Evolutionary conservation across 2,797 vertebrate genomes (phyloP).

Genomic region (Poecilia gillii): DNA sequence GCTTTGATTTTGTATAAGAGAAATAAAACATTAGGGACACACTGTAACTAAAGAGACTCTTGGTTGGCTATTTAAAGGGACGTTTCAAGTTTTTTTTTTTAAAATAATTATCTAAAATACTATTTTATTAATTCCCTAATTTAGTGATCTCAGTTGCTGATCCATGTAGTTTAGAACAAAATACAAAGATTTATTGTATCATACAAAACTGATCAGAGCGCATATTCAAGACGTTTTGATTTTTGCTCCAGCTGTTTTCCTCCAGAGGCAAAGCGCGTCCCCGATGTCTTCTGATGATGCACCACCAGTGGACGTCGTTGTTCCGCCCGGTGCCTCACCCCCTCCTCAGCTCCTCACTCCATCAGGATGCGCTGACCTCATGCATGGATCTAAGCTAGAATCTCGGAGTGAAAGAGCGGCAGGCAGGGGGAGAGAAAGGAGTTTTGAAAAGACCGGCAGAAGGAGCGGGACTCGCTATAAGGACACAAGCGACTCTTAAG

Average conservation of each 20-base stretch:
- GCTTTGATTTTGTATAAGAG: neutral
- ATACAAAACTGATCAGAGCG: neutral
- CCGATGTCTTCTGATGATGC: slow-evolving; percentile 68
- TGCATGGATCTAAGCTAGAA: slow-evolving; percentile 72
- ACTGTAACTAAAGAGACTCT: neutral
- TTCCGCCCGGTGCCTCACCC: slow-evolving; percentile 81
- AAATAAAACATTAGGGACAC: neutral
- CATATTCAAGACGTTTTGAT: neutral
- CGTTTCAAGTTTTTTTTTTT: neutral
- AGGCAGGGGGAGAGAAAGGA: slow-evolving; percentile 40
- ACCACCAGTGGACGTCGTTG: slow-evolving; percentile 89
- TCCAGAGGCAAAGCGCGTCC: neutral
- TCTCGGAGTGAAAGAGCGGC: slow-evolving; percentile 52
- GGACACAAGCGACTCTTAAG: slow-evolving; percentile 69
- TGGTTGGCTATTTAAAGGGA: neutral
- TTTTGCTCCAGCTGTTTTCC: neutral
- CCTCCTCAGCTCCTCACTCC: neutral
- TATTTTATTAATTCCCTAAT: neutral
- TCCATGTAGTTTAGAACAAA: neutral
- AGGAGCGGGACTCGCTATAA: slow-evolving; percentile 69
- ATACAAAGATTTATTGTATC: neutral
- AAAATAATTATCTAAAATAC: neutral
- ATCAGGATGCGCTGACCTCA: slow-evolving; percentile 83
- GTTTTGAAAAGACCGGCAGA: slow-evolving; percentile 57
- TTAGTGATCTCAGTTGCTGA: neutral